A percentile compares a stretch with the other conserved stretches of the same genome.
phyloP scores from a whole-genome alignment of 2,797 vertebrate species.

The Orestias chungarensis region DNA sequence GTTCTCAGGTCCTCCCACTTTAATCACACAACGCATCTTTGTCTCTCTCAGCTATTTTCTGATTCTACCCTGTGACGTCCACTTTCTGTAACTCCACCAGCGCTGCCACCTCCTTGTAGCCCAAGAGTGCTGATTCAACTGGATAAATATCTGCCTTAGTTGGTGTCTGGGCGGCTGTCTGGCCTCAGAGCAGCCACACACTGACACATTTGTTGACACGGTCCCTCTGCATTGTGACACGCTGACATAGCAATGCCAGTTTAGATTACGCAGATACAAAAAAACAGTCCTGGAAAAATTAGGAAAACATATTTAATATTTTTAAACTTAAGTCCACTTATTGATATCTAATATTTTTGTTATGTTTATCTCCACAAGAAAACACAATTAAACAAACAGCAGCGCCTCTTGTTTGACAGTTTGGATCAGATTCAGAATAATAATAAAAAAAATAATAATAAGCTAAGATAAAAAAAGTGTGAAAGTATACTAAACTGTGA shows the following conservation, averaged over 20 bases:
- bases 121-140: conserved; percentile 57
- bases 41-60: conserved; percentile 61
- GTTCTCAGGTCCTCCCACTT: conserved; percentile 35
- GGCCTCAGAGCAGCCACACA: conserved; percentile 37
- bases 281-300: conserved; percentile 13
- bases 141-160: conserved; percentile 36
- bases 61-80: conserved; percentile 44
- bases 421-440: too few relatives aligned
- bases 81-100: conserved; percentile 21
- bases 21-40: conserved; percentile 39
- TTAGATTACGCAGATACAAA: not conserved
- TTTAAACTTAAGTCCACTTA: not conserved
- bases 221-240: conserved; percentile 34
- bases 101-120: conserved; percentile 17
- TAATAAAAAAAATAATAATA: too few relatives aligned
- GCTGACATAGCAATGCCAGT: conserved; percentile 43
- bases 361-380: not conserved
- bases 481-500: too few relatives aligned
- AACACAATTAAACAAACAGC: not conserved
- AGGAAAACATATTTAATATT: not conserved
- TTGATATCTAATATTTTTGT: not conserved
- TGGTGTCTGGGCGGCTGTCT: conserved; percentile 26
- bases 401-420: too few relatives aligned
- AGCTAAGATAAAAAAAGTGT: too few relatives aligned
- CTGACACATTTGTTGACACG: conserved; percentile 51